These are phyloP conservation scores for Agrilus biguttatus DNA, from an alignment of 2,888 invertebrate genomes.

Conservation along the genomic window DNA sequence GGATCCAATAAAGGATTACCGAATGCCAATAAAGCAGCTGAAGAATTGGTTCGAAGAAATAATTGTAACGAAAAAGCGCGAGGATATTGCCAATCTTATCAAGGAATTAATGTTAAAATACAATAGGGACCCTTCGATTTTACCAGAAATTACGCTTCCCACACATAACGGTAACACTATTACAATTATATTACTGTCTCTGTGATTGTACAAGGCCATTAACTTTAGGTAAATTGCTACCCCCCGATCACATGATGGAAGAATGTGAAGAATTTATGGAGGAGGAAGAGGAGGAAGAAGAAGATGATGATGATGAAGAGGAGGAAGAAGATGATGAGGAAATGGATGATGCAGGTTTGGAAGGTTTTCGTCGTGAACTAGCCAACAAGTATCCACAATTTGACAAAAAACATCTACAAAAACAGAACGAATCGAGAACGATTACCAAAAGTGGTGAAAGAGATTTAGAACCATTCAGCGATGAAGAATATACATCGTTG, in stretches of 20 bases:
- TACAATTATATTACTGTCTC: too few relatives aligned
- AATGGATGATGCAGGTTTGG: not conserved
- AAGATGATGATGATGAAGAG: conserved; percentile 17
- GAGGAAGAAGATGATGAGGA: conserved; percentile 14
- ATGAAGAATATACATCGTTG: conserved; percentile 12
- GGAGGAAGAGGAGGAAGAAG: conserved; percentile 11
- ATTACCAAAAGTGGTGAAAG: conserved; percentile 11
- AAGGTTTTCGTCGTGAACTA: not conserved
- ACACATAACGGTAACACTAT: conserved; percentile 50
- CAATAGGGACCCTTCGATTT: conserved; percentile 47
- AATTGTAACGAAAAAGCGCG: conserved; percentile 69
- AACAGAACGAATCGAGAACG: conserved; percentile 6
- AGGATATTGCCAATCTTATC: conserved; percentile 70
- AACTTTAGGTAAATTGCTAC: conserved; percentile 41
- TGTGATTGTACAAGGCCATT: conserved; percentile 4
- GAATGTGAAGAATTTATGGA: conserved; percentile 12
- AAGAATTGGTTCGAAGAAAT: conserved; percentile 79
- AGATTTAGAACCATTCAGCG: not conserved
- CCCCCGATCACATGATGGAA: conserved; percentile 8
- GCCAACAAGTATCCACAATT: not conserved
- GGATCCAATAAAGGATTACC: conserved; percentile 71
- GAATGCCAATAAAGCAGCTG: conserved; percentile 68
- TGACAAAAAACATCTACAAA: conserved; percentile 3
- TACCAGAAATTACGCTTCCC: conserved; percentile 63
- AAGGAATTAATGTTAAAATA: conserved; percentile 59